Evolutionary conservation across 2,113 vertebrate species (phyloP), one percentile per base, ranked within the genome.

Genomic region (Opisthocomus hoazin): DNA sequence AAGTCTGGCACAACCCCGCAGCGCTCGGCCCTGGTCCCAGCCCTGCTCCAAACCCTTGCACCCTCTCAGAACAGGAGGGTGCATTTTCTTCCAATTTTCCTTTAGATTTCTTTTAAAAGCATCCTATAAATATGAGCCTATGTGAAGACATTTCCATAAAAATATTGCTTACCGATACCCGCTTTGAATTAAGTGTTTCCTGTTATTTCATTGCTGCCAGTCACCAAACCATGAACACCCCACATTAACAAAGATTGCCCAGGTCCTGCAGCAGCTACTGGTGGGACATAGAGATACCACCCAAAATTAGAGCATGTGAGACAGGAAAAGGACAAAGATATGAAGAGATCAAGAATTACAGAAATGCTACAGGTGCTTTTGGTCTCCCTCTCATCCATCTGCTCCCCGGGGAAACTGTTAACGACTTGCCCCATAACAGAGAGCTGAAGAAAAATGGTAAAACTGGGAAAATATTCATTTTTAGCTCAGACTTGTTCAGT

Each of bases 1-100:
- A 20, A 84, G 39, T 30, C 19, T 84, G 84, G 9, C 87, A 45
- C 0, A 70, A 11, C 12, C 58, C 34, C 4, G 1, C 43, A 0
- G 0, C 3, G 2, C 27, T 78, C 4, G 0, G 5, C 37, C 41
- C 34, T 16, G 16, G 4, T 61, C 48, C 53, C 78, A 46, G 43
- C 60, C 45, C 53, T 9, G 11, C 69, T 82, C 75, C 51, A 30
- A 70, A 27, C 53, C 73, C 58, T 46, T 43, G 10, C 48, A 17
- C 24, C 48, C 29, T 13, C 53, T n/a, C 84, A 77, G 34, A 12
- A 53, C 30, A 46, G 30, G 17, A 70, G 30, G 14, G 3, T 8
- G 32, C 5, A 0, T 8, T 11, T 32, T 56, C 22, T 20, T 54
- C 53, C n/a, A 34, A 1, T 68, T 88, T 89, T n/a, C 51, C 45